These are phyloP conservation scores for Darevskia nairensis DNA, from an alignment of 2,797 vertebrate species.

Conservation along the genomic window DNA sequence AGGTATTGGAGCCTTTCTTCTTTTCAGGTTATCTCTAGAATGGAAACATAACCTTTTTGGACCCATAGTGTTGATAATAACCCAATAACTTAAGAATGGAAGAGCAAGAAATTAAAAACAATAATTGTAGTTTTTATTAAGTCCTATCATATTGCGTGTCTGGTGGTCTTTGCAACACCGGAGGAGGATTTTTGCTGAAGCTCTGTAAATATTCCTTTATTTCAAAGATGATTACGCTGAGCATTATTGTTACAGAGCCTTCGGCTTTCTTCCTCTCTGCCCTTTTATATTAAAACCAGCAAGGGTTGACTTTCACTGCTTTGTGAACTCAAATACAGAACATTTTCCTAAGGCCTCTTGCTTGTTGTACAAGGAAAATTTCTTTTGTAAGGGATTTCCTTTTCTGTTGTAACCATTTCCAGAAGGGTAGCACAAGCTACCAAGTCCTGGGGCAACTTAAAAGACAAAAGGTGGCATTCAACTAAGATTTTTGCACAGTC, in stretches of 20 bases:
- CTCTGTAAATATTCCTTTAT: background rate
- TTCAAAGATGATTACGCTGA: background rate
- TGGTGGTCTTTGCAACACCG: background rate
- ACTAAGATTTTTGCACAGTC: no score
- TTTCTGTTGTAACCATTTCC: background rate
- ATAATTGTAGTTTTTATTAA: background rate
- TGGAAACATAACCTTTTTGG: background rate
- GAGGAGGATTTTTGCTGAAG: background rate
- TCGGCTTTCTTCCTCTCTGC: background rate
- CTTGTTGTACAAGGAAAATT: background rate
- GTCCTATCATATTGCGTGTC: background rate
- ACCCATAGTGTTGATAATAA: background rate
- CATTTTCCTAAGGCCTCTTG: conserved; percentile 28
- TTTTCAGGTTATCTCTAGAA: background rate
- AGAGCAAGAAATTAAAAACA: background rate
- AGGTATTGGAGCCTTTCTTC: background rate
- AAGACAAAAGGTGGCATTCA: no score
- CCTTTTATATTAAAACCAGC: background rate
- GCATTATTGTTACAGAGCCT: background rate
- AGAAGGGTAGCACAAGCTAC: background rate
- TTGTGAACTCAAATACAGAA: conserved; percentile 35
- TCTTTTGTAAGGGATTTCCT: conserved; percentile 34
- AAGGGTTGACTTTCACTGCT: background rate
- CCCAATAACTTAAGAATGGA: background rate
- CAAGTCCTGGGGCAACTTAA: no score